phyloP scores from a whole-genome alignment of 2,113 vertebrate species.

The Xenus cinereus region DNA sequence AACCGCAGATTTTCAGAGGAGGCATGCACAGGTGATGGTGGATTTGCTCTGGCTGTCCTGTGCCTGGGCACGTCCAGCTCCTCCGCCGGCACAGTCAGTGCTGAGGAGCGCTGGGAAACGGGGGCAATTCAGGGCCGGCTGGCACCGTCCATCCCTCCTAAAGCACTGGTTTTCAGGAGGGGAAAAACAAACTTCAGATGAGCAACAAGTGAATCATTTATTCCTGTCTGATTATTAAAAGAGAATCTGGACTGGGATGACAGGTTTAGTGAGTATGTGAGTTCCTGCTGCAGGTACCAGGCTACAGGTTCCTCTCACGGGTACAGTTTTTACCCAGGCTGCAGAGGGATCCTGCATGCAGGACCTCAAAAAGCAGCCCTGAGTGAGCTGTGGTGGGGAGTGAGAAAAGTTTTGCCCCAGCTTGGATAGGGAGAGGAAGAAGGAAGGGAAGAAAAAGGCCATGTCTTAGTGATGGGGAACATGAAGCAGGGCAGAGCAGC shows the following conservation, averaged over 20 bases:
- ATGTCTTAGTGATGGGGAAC: not conserved
- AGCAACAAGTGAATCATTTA: conserved; percentile 35
- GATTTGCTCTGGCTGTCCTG: not conserved
- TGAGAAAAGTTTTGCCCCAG: not conserved
- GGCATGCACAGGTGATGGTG: not conserved
- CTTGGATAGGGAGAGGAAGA: not conserved
- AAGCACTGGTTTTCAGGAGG: not conserved
- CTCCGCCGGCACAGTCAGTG: not conserved
- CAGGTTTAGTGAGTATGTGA: conserved; percentile 32
- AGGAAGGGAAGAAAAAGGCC: not conserved
- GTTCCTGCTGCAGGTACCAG: not conserved
- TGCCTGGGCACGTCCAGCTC: not conserved
- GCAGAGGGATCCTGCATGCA: not conserved
- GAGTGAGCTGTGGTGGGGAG: not conserved
- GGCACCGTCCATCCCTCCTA: not conserved
- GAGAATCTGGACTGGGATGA: conserved; percentile 1
- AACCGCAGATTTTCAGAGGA: not conserved
- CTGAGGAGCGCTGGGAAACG: not conserved
- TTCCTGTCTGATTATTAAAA: not conserved
- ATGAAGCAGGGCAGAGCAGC: not conserved
- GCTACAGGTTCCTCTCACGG: not conserved
- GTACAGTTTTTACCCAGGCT: not conserved
- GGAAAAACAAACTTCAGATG: not conserved
- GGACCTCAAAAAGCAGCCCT: not conserved
- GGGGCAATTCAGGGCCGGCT: not conserved